Evolutionary conservation across 2,797 vertebrate species (phyloP), one percentile per base, ranked within the genome.

Genomic region (Spea hammondii): DNA sequence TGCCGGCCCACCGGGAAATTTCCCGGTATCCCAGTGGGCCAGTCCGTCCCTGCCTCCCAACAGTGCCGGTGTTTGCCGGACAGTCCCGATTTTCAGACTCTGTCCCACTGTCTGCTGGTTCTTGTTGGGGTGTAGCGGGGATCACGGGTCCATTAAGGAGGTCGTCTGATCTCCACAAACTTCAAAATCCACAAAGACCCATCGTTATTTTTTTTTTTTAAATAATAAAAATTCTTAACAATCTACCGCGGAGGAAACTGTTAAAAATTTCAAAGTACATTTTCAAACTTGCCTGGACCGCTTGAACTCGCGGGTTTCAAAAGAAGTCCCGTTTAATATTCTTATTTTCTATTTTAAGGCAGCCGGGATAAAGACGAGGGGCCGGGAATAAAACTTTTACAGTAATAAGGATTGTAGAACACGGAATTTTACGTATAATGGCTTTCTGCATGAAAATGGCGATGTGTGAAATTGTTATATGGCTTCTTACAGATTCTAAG

Each of bases 381-480:
- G 47, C 8, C n/a, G 46, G 53, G 69, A 77, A 77, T 76, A 69
- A 72, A 72, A 77, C 50, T 77, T 77, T 77, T 81, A 72, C 54
- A 81, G 74, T 57, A 46, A 65, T 81, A 81, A 81, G 77, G 72
- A 72, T 74, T 77, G 65, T 68, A 77, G 65, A 72, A 50, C 67
- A 73, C 8, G 74, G 48, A 62, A 67, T 64, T 54, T 62, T 73
- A 77, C 77, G 74, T 81, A 81, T 81, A 81, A 81, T 81, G 74
- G 79, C 66, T 55, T 50, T 47, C 79, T 54, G 79, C 70, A 69
- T 68, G 79, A 72, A 72, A 73, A 81, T 77, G 73, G 74, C 49
- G 74, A 76, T 71, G 79, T 81, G 79, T 81, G 79, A 81, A 81
- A 81, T 81, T 81, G 74, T 81, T 81, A 76, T 77, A 72, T 69